Base-by-base conservation (phyloP, 2,113 vertebrate genomes). In the Acrocephalus kingi region DNA sequence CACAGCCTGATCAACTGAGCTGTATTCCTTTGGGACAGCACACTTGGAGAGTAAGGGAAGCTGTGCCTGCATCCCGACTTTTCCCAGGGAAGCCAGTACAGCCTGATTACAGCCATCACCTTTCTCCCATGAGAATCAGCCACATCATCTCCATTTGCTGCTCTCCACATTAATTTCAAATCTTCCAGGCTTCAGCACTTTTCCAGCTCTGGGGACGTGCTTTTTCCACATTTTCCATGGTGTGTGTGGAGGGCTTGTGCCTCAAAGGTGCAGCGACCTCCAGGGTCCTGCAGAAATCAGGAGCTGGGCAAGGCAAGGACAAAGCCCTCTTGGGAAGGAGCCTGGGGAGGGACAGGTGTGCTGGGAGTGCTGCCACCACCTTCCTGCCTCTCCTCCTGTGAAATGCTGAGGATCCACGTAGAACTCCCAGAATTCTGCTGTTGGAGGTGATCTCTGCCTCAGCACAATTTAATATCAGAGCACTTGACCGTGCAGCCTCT, bases 151-250 rank as follows among this genome's bases (percentile, higher is more conserved):
- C 55, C 49, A 24, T 43, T 43, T 84, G 55, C 45, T 73, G 46
- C 45, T 89, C 45, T 30, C 28, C 10, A 11, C 4, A 0, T 61
- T 39, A 3, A 55, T 69, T 84, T 30, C 41, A 64, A 64, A 81
- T 11, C 23, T 59, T 49, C 48, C 52, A 79, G 31, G 21, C 37
- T 79, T 31, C 19, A 17, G 35, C 55, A n/a, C 21, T 15, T 85
- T 82, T 18, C 39, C 39, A 46, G 35, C 66, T 85, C 49, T 5
- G 15, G 27, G 9, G 24, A 19, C 0, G 0, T 7, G 7, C 11
- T 33, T 25, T 21, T 52, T 6, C n/a, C 54, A 14, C 0, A 0
- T 62, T 67, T 67, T 16, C 48, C 52, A 12, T 1, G 5, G 49
- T 45, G 45, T 41, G 45, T 1, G 4, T 21, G 10, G 87, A 33